These are phyloP conservation scores for Megathymus violae DNA, from an alignment of 1,140 invertebrate species.

Conservation along the genomic window DNA sequence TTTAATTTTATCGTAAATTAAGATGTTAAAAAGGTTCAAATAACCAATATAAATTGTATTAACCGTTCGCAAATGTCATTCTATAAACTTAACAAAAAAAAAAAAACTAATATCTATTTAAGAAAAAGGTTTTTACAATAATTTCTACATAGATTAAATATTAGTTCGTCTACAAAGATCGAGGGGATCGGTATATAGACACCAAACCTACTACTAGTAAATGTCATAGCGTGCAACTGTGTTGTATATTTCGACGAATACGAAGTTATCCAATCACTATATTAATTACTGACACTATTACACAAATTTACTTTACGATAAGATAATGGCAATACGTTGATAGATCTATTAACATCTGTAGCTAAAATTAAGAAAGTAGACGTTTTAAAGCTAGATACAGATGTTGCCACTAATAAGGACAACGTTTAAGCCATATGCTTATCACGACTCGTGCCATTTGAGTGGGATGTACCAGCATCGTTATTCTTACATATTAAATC, in stretches of 20 bases:
- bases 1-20: too few species aligned
- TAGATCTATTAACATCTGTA: neutral
- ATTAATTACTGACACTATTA: slow-evolving; percentile 32
- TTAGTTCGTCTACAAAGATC: too few species aligned
- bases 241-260: slow-evolving; percentile 16
- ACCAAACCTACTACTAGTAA: slow-evolving; percentile 3
- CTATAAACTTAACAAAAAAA: too few species aligned
- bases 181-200: too few species aligned
- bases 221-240: slow-evolving; percentile 15
- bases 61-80: too few species aligned
- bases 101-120: too few species aligned
- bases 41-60: too few species aligned
- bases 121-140: too few species aligned
- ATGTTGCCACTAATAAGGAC: slow-evolving; percentile 10
- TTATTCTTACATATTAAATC: neutral
- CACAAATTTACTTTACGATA: neutral
- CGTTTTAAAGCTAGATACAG: neutral
- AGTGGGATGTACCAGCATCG: neutral
- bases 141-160: too few species aligned
- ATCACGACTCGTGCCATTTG: neutral
- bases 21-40: too few species aligned
- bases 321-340: neutral
- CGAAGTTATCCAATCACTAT: slow-evolving; percentile 14
- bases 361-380: neutral
- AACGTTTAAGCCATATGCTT: neutral